Evolutionary conservation across 2,797 vertebrate genomes (phyloP), one percentile per base, ranked within the genome.

Genomic region (Cryptoprocta ferox): DNA sequence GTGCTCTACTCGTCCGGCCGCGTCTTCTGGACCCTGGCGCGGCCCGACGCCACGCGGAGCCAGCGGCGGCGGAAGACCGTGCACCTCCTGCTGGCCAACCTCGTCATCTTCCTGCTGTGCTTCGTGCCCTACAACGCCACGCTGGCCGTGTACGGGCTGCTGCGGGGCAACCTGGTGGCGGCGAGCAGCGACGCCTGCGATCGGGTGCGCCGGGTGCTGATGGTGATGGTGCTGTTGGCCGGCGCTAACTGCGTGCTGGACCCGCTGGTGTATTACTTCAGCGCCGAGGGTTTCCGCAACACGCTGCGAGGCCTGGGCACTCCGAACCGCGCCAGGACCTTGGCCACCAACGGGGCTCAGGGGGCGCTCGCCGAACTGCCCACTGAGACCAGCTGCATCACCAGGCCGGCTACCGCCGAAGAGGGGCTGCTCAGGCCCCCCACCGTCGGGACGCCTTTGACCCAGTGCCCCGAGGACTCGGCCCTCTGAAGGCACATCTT

Each of bases 261-360:
- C 89, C 99, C 99, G 4, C 79, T 99, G 79, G 98, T 99, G 89
- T 99, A 99, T 93, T 99, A 99, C 95, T 99, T 99, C 15, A 99
- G 98, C 87, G 99, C 99, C 0, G 99, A 99, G 95, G 99, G 99
- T 1, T 99, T 99, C 97, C 98, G 97, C 1, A 99, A 99, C 97
- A 99, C 99, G 70, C 96, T 99, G 15, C 80, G 97, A 14, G 95
- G 97, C 95, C 83, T 99, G 96, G 96, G 98, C 48, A 26, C 90
- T 1, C 59, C 65, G 1, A 82, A 39, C 30, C 68, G 42, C 12
- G 24, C 26, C 39, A 65, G 50, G 68, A 68, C 89, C 18, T 30
- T 37, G 61, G 24, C 90, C 81, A 16, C 84, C 76, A 70, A 85
- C 10, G 75, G 87, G 32, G 15, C 65, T 11, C 73, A 1, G 53